phyloP scores from a whole-genome alignment of 2,113 vertebrate genomes.

The Pica pica region DNA sequence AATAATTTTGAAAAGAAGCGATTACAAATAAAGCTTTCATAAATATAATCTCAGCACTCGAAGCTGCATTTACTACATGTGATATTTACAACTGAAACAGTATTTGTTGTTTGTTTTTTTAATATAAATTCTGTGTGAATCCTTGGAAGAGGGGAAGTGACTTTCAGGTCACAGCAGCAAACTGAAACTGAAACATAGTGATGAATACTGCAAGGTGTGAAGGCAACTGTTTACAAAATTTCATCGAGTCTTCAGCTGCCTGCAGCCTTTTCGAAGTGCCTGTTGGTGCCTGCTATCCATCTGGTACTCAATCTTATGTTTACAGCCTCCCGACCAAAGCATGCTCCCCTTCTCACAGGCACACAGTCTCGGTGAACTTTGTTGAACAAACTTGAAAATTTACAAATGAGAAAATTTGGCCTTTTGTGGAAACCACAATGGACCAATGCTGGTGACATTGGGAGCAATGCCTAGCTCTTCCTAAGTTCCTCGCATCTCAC shows the following conservation, averaged over 20 bases:
- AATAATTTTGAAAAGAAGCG: background rate
- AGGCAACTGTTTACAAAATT: background rate
- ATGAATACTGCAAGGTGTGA: background rate
- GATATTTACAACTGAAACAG: background rate
- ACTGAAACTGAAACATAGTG: background rate
- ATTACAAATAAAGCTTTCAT: background rate
- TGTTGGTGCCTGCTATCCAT: background rate
- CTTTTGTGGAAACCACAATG: background rate
- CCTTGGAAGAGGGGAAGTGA: background rate
- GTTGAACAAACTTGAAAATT: background rate
- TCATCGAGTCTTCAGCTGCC: background rate
- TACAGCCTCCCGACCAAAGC: background rate
- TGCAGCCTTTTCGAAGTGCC: background rate
- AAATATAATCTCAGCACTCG: background rate
- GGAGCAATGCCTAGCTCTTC: background rate
- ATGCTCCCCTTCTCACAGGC: background rate
- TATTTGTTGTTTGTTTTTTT: background rate
- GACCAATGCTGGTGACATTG: background rate
- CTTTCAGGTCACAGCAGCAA: background rate
- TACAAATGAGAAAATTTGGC: background rate
- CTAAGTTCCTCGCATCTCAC: background rate
- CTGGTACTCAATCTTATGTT: background rate
- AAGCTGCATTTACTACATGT: background rate
- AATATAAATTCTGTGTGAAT: background rate
- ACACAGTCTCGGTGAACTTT: accelerated